Evolutionary conservation across 2,888 invertebrate species (phyloP), one percentile per base, ranked within the genome.

Genomic region (Gryllus longicercus): DNA sequence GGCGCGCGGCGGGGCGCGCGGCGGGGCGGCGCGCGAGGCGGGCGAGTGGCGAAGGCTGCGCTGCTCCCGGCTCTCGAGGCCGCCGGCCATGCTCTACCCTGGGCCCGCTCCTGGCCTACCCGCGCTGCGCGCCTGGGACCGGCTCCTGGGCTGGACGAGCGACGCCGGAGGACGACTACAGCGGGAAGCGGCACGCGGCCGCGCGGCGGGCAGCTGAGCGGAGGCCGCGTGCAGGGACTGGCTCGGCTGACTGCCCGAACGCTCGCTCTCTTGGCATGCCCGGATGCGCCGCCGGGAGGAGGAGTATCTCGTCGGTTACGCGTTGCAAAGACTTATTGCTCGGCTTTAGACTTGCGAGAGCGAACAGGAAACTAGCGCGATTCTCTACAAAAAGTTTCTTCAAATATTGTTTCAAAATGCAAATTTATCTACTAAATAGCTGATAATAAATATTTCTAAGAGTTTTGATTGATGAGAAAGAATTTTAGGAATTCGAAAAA

Each of bases 1-100:
- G 63, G 63, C 14, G 63, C 63, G 16, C 63, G 63, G 63, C 63
- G 63, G 63, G 63, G 63, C 63, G 16, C 63, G 14, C 63, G 63
- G 63, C 63, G 63, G 63, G 63, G 63, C 63, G 63, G 63, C 63
- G 63, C 63, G 63, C 63, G 63, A 63, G 63, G 63, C 63, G 63
- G 63, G 63, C 63, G 63, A 63, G 63, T 63, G 63, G 16, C 63
- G 63, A 63, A 63, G 63, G 63, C 63, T 63, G 63, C 63, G 63
- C 63, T 63, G 63, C 63, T 63, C 63, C 63, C 63, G 63, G 63
- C 63, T 63, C 63, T 63, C 63, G 63, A 63, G 63, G 63, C 63
- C 63, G 63, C 63, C 63, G 63, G 63, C 63, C 63, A 63, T 63
- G 63, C 63, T 63, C 63, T 63, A 63, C 63, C 63, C 63, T 63